Evolutionary conservation across 2,888 invertebrate species (phyloP).

Genomic region (Malachius bipustulatus): DNA sequence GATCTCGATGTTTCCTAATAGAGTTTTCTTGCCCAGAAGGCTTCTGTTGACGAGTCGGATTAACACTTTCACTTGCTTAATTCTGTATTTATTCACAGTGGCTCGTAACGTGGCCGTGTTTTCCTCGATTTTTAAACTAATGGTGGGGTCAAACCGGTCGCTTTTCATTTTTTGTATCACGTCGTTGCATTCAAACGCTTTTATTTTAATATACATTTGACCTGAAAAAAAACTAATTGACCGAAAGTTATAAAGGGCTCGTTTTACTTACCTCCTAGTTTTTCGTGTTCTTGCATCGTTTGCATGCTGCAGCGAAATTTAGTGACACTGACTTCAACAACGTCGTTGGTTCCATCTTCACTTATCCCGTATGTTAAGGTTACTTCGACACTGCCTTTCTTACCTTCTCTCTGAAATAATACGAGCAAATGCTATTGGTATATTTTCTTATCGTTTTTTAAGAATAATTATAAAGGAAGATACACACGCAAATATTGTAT

Average conservation of each 20-base stretch:
- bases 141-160: conserved; percentile 58
- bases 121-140: conserved; percentile 64
- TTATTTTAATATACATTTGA: conserved; percentile 65
- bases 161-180: conserved; percentile 52
- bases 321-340: conserved; percentile 49
- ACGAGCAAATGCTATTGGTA: conserved; percentile 11
- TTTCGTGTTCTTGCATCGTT: conserved; percentile 62
- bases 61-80: conserved; percentile 52
- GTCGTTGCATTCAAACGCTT: conserved; percentile 53
- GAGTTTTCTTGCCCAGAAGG: conserved; percentile 54
- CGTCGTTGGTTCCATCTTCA: conserved; percentile 53
- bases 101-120: conserved; percentile 51
- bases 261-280: conserved; percentile 44
- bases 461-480: conserved; percentile 4
- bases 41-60: conserved; percentile 55
- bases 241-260: background rate
- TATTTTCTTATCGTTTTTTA: too few species aligned
- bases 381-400: conserved; percentile 55
- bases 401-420: conserved; percentile 49
- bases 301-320: conserved; percentile 54
- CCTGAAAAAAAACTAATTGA: conserved; percentile 36
- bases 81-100: conserved; percentile 48
- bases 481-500: background rate
- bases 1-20: conserved; percentile 53
- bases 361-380: conserved; percentile 51